Evolutionary conservation across 2,888 invertebrate species (phyloP), one percentile per base, ranked within the genome.

Genomic region (Heliconius ismenius): DNA sequence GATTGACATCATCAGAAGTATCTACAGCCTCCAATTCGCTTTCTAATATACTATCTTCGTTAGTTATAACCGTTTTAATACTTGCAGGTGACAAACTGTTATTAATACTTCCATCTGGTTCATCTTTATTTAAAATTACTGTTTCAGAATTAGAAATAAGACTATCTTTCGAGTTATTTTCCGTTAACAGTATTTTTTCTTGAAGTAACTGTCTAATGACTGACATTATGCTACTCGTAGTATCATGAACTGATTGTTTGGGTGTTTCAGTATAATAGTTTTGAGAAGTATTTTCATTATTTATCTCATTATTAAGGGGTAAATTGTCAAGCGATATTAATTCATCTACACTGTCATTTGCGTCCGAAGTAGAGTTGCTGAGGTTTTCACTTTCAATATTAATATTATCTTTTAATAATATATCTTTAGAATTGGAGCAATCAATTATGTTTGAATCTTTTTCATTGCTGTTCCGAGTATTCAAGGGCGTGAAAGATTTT

Each of bases 11-110:
- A 9, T 28, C 67, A 21, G 69, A 58, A 60, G 74, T 24, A 54
- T 24, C 58, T 18, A 72, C 49, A 58, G 79, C 82, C 74, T 86
- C 85, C 28, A 85, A 78, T 26, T 86, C 85, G 58, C 76, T 84
- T 73, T 82, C 82, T 74, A 84, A 78, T 76, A 78, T 78, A 58
- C 83, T 81, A 15, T 83, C 82, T 73, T 88, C 84, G 36, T 82
- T 83, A 67, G 82, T 82, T 62, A 84, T 64, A 2, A 85, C 81
- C 15, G 86, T 86, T 79, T 82, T 85, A 70, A 84, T 86, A 81
- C 87, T 88, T 74, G 76, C 77, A 24, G 84, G 82, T 2, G 87
- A 85, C 15, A 77, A 76, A 70, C 78, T 80, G n/a, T 81, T 82
- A 77, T 84, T 80, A 73, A 81, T 18, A 73, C 74, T 79, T 58